Conservation (phyloP, 1,140 invertebrate genomes). For the Achatina immaculata region DNA sequence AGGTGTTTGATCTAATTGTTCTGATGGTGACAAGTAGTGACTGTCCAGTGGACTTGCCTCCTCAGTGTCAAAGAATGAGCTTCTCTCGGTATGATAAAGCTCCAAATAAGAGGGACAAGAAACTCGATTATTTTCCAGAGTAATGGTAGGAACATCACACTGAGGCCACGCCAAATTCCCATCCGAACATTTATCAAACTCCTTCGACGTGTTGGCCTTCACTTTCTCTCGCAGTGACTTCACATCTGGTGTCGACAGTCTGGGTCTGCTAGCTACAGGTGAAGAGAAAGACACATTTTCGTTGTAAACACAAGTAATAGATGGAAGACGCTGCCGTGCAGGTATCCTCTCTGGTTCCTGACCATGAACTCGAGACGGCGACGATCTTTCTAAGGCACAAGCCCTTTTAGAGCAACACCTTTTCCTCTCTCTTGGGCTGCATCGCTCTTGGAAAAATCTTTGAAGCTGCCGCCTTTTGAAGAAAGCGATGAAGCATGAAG, state of each 20-base stretch:
- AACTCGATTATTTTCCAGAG: background rate
- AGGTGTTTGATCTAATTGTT: background rate
- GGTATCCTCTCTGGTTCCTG: no score
- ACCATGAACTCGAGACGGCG: background rate
- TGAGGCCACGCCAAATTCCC: no score
- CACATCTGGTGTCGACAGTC: background rate
- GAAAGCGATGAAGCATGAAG: background rate
- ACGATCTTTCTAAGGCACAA: background rate
- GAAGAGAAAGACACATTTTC: background rate
- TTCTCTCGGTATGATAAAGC: background rate
- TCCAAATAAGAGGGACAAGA: constrained; percentile 16
- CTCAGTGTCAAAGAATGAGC: background rate
- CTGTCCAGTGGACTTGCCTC: background rate
- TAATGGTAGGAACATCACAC: no score
- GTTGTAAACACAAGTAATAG: background rate
- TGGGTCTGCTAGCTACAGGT: background rate
- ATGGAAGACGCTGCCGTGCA: background rate
- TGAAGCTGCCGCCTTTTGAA: background rate
- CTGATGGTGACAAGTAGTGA: background rate
- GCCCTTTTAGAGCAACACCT: background rate
- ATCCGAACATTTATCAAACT: background rate
- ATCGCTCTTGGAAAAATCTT: background rate
- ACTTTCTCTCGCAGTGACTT: background rate
- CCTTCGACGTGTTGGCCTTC: no score
- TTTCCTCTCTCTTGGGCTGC: background rate